Percentiles rank a stretch among this genome's conserved stretches.
These are phyloP conservation scores for Xiphophorus hellerii DNA, from an alignment of 2,113 vertebrate species.

Conservation along the genomic window DNA sequence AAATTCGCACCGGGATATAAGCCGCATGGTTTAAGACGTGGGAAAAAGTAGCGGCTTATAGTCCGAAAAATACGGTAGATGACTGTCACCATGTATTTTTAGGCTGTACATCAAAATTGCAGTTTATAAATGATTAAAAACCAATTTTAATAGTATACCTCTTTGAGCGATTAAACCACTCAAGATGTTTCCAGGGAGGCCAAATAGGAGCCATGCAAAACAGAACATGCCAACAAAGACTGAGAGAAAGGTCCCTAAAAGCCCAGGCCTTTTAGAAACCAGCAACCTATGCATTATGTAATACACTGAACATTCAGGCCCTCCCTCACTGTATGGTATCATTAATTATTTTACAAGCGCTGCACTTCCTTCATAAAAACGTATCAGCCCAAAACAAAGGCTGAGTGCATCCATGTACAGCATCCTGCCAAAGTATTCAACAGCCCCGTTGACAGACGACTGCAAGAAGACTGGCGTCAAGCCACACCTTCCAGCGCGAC, in stretches of 20 bases:
- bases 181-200: slow-evolving; percentile 19
- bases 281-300: slow-evolving; percentile 18
- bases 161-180: slow-evolving; percentile 30
- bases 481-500: too few species aligned
- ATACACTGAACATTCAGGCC: slow-evolving; percentile 15
- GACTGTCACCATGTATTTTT: neutral
- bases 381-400: too few species aligned
- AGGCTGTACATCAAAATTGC: slow-evolving; percentile 5
- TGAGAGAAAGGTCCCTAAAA: slow-evolving; percentile 28
- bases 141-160: slow-evolving; percentile 9
- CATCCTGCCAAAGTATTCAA: neutral
- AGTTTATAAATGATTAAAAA: slow-evolving; percentile 12
- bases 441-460: neutral
- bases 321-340: neutral
- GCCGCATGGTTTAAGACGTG: too few species aligned
- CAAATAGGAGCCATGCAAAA: slow-evolving; percentile 23
- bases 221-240: slow-evolving; percentile 24
- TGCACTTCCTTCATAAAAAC: neutral
- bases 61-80: neutral
- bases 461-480: too few species aligned
- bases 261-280: slow-evolving; percentile 8
- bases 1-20: too few species aligned
- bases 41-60: too few species aligned
- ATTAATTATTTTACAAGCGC: slow-evolving; percentile 14
- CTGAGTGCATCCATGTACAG: neutral